These are phyloP conservation scores for Lepidochrysops patricia DNA, from an alignment of 2,888 invertebrate species.

Conservation along the genomic window DNA sequence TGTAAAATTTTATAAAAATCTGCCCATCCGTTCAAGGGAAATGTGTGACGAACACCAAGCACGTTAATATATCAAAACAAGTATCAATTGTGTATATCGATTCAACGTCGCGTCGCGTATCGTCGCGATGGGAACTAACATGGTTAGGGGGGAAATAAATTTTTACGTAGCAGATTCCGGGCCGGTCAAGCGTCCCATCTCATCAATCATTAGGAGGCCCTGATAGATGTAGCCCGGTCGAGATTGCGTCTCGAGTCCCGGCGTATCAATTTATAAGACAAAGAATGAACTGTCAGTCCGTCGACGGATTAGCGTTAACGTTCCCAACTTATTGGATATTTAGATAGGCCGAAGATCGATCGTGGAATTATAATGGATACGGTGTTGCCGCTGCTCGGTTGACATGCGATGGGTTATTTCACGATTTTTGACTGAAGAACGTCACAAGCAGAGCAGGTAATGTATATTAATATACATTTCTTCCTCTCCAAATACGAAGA, in stretches of 20 bases:
- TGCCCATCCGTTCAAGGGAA: too few relatives aligned
- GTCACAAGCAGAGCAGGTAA: too few relatives aligned
- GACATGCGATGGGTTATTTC: not conserved
- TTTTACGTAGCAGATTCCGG: conserved; percentile 25
- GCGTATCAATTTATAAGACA: conserved; percentile 69
- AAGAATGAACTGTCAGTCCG: conserved; percentile 58
- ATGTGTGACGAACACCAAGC: too few relatives aligned
- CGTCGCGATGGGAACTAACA: too few relatives aligned
- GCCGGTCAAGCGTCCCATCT: conserved; percentile 42
- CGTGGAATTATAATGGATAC: not conserved
- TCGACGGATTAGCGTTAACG: conserved; percentile 38
- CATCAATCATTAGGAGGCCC: conserved; percentile 60
- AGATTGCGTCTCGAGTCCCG: conserved; percentile 41
- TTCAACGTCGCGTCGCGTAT: too few relatives aligned
- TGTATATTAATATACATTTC: too few relatives aligned
- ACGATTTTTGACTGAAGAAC: not conserved
- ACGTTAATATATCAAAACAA: too few relatives aligned
- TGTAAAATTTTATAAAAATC: too few relatives aligned
- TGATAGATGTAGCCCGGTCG: conserved; percentile 54
- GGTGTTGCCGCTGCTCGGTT: not conserved
- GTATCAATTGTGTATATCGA: too few relatives aligned
- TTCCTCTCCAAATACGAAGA: too few relatives aligned
- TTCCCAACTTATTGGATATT: conserved; percentile 16
- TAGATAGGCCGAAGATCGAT: conserved; percentile 11
- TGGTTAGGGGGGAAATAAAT: conserved; percentile 23